Base-by-base conservation (phyloP, 1,140 invertebrate genomes). In the Plectus sambesii region DNA sequence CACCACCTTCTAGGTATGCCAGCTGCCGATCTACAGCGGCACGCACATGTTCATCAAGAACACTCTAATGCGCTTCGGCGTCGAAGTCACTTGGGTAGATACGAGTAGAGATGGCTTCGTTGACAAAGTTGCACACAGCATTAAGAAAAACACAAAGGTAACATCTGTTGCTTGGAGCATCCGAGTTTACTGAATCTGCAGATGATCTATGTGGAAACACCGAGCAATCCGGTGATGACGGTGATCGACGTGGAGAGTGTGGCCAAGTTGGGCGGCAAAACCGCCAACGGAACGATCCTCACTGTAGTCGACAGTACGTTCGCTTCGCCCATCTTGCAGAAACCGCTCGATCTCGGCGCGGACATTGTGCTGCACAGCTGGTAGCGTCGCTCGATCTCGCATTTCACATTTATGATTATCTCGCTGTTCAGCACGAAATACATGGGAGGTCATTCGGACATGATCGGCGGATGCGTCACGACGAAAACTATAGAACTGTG, bases 261-360 rank as follows among this genome's bases (percentile, higher is more conserved):
- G 5, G 55, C 53, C 22, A 60, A 67, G 41, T 53, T 70, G 8
- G 66, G 63, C 1, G n/a, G n/a, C n/a, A n/a, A n/a, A n/a, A 53
- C 63, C 17, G 55, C 54, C 1, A 26, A 46, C 12, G 40, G 43
- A 2, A 55, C 63, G 22, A 60, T 67, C n/a, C 56, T 73, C 45
- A n/a, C n/a, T n/a, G 70, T 71, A 6, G 70, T 73, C 20, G 73
- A 75, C 55, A 75, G 74, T 54, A 75, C 73, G 6, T 75, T 75
- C 55, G 64, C 68, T 59, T 69, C 72, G 22, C 61, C 73, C 2
- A 70, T 69, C 43, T 72, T 74, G 41, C 73, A 74, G 69, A 55
- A 61, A 49, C 74, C 75, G 38, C 72, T 75, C 62, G 72, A 73
- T 63, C 72, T 74, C 20, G 69, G 53, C 55, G 67, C 47, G 19